A percentile compares a stretch with the other conserved stretches of the same genome.
These are phyloP conservation scores for Actenoides lindsayi DNA, from an alignment of 2,113 vertebrate species.

Conservation along the genomic window DNA sequence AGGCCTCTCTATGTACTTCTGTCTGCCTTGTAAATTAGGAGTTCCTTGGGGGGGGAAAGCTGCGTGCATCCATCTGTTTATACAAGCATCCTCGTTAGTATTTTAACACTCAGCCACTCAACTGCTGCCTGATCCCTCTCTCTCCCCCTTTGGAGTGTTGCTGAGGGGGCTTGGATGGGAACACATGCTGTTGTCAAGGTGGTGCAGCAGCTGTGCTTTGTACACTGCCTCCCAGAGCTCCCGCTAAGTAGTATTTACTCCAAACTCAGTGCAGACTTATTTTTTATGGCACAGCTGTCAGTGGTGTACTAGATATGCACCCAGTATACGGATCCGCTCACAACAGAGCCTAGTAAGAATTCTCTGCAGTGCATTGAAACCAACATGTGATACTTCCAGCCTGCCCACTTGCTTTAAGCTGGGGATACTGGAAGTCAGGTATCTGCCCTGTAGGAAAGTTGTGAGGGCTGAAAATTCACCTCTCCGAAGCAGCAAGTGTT, in stretches of 20 bases:
- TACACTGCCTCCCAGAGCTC: background rate
- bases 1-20: background rate
- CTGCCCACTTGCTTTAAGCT: conserved; percentile 1
- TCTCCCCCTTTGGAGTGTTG: background rate
- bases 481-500: background rate
- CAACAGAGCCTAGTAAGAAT: background rate
- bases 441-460: background rate
- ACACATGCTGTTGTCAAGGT: background rate
- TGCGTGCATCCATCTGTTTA: background rate
- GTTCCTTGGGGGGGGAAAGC: background rate
- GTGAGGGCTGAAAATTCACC: background rate
- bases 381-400: conserved; percentile 6
- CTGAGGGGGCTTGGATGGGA: background rate
- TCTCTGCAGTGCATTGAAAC: background rate
- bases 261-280: background rate
- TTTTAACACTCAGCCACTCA: background rate
- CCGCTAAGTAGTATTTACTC: background rate
- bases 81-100: background rate
- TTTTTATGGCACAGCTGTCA: conserved; percentile 40
- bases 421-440: background rate
- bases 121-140: background rate
- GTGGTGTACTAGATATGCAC: background rate
- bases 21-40: background rate
- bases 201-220: conserved; percentile 29
- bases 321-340: background rate